Percentiles rank a stretch among this genome's conserved stretches.
Conservation (phyloP, 2,113 vertebrate species). For the Tragelaphus strepsiceros region DNA sequence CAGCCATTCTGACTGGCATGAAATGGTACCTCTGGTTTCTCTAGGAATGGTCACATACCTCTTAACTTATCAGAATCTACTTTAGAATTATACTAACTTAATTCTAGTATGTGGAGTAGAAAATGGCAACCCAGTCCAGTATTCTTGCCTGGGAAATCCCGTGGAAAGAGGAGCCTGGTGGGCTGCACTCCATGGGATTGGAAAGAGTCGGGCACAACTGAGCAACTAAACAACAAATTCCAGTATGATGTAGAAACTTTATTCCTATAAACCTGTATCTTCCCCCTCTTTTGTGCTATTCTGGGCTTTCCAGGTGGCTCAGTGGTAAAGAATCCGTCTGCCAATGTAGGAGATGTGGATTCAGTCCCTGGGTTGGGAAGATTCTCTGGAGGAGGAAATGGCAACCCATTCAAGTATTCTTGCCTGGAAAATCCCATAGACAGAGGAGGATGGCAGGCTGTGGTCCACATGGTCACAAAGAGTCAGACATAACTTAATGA, state of each 20-base stretch:
- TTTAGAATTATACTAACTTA: not conserved
- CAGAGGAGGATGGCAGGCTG: not conserved
- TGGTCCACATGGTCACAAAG: not conserved
- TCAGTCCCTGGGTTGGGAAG: not conserved
- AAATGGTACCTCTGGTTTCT: not conserved
- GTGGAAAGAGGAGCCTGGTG: not conserved
- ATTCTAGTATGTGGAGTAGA: not conserved
- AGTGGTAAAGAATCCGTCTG: not conserved
- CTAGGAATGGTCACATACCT: not conserved
- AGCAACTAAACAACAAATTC: not conserved
- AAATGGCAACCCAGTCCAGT: not conserved
- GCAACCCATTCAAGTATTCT: not conserved
- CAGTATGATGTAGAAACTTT: not conserved
- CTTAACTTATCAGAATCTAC: not conserved
- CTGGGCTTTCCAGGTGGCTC: not conserved
- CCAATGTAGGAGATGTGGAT: not conserved
- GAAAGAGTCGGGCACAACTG: not conserved
- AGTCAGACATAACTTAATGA: not conserved
- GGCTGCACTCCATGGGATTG: not conserved
- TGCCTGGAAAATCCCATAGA: not conserved
- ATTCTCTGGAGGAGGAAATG: not conserved
- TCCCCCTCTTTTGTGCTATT: not conserved
- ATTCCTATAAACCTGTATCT: not conserved
- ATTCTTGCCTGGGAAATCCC: not conserved
- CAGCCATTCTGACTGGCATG: too few relatives aligned